Base-by-base conservation (phyloP, 2,797 vertebrate genomes). In the Sarcoramphus papa region DNA sequence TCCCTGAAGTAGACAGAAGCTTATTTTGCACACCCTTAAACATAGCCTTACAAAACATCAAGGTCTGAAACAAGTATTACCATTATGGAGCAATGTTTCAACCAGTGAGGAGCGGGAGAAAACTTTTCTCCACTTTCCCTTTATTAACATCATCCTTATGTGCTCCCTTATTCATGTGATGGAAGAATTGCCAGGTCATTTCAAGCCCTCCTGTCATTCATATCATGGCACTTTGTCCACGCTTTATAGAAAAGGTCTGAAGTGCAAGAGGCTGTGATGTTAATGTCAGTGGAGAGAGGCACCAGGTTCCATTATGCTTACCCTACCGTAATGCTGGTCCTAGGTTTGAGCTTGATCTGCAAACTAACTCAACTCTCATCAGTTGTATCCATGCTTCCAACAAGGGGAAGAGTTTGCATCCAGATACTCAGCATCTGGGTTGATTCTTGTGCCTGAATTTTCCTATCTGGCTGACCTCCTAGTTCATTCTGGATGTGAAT, bases 171-270 rank as follows among this genome's bases (percentile, higher is more conserved):
- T 20, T 73, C 12, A 10, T 16, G 15, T 20, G 18, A n/a, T 1
- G 6, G 22, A 75, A 65, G 35, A 59, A 77, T 30, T 81, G 2
- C 6, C 9, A 67, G 35, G 16, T 5, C 11, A 30, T 22, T 90
- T 62, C n/a, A 76, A 90, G 16, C 14, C 18, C 12, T 76, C 9
- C 5, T n/a, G 12, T 67, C 27, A 76, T 68, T 65, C 12, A 19
- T 23, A 10, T 27, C 0, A 2, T 47, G 20, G 14, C 48, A 4
- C 5, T 85, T 65, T 48, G 6, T 9, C 40, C 8, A 14, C 1
- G 1, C 12, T 54, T 59, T 59, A 5, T 30, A 40, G 33, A 25
- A 80, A 62, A 40, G 0, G 2, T 54, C 24, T 51, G 16, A 83
- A 51, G 16, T 18, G 15, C 17, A 83, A 43, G 31, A 88, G 60